These are phyloP conservation scores for Cyprinella venusta DNA, from an alignment of 2,797 vertebrate species.

Conservation along the genomic window DNA sequence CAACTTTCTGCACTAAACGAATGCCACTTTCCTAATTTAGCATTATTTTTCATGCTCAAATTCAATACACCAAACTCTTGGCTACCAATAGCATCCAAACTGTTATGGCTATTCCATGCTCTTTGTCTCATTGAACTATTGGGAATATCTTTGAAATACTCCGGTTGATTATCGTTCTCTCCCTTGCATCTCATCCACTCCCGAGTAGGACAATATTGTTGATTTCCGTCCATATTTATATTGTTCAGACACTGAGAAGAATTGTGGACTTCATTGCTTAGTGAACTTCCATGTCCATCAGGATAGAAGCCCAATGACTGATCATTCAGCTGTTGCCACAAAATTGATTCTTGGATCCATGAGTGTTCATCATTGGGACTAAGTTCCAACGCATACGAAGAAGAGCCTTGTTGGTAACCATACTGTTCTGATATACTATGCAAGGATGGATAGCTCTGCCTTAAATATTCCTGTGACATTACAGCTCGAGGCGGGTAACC, in stretches of 20 bases:
- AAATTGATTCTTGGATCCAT: slow-evolving; percentile 76
- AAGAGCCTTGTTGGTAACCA: slow-evolving; percentile 59
- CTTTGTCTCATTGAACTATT: slow-evolving; percentile 64
- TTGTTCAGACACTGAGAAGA: slow-evolving; percentile 57
- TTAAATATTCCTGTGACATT: slow-evolving; percentile 61
- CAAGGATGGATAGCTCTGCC: slow-evolving; percentile 66
- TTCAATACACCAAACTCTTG: slow-evolving; percentile 78
- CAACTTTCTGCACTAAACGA: slow-evolving; percentile 78
- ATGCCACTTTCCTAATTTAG: slow-evolving; percentile 72
- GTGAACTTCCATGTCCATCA: slow-evolving; percentile 55
- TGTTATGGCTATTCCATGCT: slow-evolving; percentile 69
- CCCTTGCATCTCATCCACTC: slow-evolving; percentile 65
- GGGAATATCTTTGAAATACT: slow-evolving; percentile 54
- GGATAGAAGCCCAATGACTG: slow-evolving; percentile 68
- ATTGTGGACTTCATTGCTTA: slow-evolving; percentile 55
- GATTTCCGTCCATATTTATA: slow-evolving; percentile 60
- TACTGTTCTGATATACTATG: slow-evolving; percentile 59
- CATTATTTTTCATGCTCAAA: slow-evolving; percentile 84
- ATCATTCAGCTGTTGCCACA: slow-evolving; percentile 78
- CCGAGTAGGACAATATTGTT: slow-evolving; percentile 53
- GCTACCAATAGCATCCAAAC: slow-evolving; percentile 62
- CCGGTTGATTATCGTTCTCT: slow-evolving; percentile 58
- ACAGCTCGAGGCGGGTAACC: slow-evolving; percentile 52
- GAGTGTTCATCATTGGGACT: slow-evolving; percentile 75
- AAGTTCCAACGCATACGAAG: slow-evolving; percentile 60